These are phyloP conservation scores for Tinamus guttatus DNA, from an alignment of 2,113 vertebrate species.

Conservation along the genomic window DNA sequence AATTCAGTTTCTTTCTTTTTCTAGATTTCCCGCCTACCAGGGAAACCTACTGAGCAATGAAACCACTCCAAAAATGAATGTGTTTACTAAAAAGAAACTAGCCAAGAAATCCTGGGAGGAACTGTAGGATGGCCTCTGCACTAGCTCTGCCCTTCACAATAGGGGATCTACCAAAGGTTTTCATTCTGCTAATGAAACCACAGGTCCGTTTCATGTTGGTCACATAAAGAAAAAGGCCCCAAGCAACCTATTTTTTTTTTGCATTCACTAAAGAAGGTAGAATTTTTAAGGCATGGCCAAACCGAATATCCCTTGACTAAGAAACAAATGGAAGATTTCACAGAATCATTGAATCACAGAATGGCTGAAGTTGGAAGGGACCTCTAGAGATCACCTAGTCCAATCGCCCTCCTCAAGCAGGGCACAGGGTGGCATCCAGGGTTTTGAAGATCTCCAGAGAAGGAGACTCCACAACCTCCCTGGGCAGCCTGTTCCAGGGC, in stretches of 20 bases:
- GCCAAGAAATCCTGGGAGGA: slow-evolving; percentile 36
- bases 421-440: too few species aligned
- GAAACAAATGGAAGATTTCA: not conserved
- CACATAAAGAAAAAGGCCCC: not conserved
- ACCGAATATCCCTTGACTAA: not conserved
- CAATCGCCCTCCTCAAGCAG: too few species aligned
- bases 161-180: not conserved
- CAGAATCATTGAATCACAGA: too few species aligned
- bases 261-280: not conserved
- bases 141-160: not conserved
- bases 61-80: slow-evolving; percentile 35
- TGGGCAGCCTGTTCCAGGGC: too few species aligned
- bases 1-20: slow-evolving; percentile 11
- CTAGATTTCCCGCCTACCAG: slow-evolving; percentile 21
- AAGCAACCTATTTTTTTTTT: not conserved
- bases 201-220: not conserved
- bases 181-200: slow-evolving; percentile 39
- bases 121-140: slow-evolving; percentile 21
- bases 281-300: not conserved
- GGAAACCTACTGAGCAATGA: slow-evolving; percentile 53
- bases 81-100: slow-evolving; percentile 33
- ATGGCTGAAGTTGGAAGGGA: too few species aligned
- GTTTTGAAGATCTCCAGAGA: too few species aligned
- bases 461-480: too few species aligned
- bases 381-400: too few species aligned